Evolutionary conservation across 1,140 invertebrate species (phyloP), one percentile per base, ranked within the genome.

Genomic region (Pygmarrhopalites habei): DNA sequence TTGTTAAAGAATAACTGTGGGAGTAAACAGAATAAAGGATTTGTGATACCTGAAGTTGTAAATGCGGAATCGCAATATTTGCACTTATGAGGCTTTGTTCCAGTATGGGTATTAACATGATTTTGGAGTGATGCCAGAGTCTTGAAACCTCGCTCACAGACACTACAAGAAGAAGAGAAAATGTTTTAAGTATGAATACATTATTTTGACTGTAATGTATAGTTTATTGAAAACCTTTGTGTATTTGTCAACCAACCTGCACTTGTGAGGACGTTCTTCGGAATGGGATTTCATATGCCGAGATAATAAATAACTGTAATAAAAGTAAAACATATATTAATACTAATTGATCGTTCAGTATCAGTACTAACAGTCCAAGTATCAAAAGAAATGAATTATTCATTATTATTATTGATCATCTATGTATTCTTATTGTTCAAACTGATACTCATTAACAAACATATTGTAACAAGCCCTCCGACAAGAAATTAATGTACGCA

Each of bases 251-350:
- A n/a, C n/a, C n/a, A n/a, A n/a, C n/a, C n/a, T n/a, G n/a, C n/a
- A 98, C 74, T 95, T 95, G 74, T 95, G 92, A 0, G 94, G 92
- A 25, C 92, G 79, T 72, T 97, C 93, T 73, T 94, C 90, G 0
- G 90, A 95, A 77, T 98, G 95, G 1, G 88, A 89, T 74, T 94
- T 95, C 88, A 96, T 92, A 73, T 98, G 95, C 0, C 94, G 81
- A 0, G 90, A 86, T 3, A 98, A 77, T 2, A 97, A 77, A 73
- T 94, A 95, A 67, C 86, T 85, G 60, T 19, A 63, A 64, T 52
- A 30, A 59, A 55, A 55, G 12, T 28, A 21, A 62, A 29, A 26
- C 41, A 53, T 35, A 21, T 7, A 58, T 44, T 3, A 25, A 53
- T 3, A 21, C 14, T n/a, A 47, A n/a, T n/a, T n/a, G n/a, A n/a